These are phyloP conservation scores for Calameuta idolon DNA, from an alignment of 2,888 invertebrate genomes.

Conservation along the genomic window DNA sequence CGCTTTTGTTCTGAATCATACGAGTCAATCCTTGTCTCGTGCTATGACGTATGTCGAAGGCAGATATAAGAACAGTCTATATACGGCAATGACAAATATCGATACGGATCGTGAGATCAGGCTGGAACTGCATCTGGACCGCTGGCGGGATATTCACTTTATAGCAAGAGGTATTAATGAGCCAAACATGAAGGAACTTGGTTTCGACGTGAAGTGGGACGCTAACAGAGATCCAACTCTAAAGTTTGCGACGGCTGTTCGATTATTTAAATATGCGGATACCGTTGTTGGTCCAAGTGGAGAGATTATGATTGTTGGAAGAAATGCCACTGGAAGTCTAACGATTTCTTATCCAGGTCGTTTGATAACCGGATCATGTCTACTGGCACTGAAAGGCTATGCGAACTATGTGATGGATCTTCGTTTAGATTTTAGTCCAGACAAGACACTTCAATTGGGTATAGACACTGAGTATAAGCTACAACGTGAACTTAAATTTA, in stretches of 20 bases:
- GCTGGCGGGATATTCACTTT: slow-evolving; percentile 81
- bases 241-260: slow-evolving; percentile 74
- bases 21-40: slow-evolving; percentile 71
- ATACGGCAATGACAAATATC: slow-evolving; percentile 76
- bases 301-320: slow-evolving; percentile 64
- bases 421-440: slow-evolving; percentile 78
- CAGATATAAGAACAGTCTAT: slow-evolving; percentile 76
- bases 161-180: slow-evolving; percentile 74
- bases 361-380: slow-evolving; percentile 77
- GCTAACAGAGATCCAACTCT: slow-evolving; percentile 86
- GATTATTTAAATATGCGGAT: slow-evolving; percentile 69
- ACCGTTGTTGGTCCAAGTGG: background rate
- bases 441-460: slow-evolving; percentile 73
- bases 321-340: slow-evolving; percentile 75
- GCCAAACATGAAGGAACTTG: slow-evolving; percentile 74
- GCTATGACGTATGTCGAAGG: slow-evolving; percentile 76
- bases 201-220: slow-evolving; percentile 85
- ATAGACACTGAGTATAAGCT: slow-evolving; percentile 73
- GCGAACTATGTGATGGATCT: slow-evolving; percentile 67
- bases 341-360: slow-evolving; percentile 82
- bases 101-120: slow-evolving; percentile 76
- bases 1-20: slow-evolving; percentile 75
- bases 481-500: slow-evolving; percentile 62
- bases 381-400: slow-evolving; percentile 71
- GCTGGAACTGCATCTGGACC: slow-evolving; percentile 83